Base-by-base conservation (phyloP, 2,888 invertebrate genomes). In the Ernsta delagoae region DNA sequence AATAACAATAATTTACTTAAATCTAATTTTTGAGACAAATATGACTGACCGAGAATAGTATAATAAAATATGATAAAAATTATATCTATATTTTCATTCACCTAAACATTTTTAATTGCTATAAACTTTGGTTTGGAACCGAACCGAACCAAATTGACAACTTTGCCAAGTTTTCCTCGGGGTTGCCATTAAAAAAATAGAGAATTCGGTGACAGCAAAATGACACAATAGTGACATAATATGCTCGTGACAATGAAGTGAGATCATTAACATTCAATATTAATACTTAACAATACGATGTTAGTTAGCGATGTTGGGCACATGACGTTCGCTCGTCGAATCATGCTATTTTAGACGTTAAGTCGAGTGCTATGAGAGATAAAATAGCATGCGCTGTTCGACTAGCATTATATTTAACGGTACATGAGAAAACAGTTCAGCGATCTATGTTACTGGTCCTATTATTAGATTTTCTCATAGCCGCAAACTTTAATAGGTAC, bases 251-350 rank as follows among this genome's bases (percentile, higher is more conserved):
- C 90, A 89, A 86, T 84, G 86, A 83, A 88, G 88, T 93, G 92
- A 93, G 92, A 93, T 93, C 92, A 92, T 87, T 86, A 85, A 85
- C 86, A 89, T 87, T 90, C 88, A 88, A 87, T 85, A 90, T 90
- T 89, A 92, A 92, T 92, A 90, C 92, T 91, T 89, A 89, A 87
- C 83, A 87, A 88, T 87, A 89, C 81, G 82, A 87, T 83, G 78
- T 86, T 87, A 86, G 84, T 87, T 80, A 78, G 79, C 85, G 79
- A 82, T 82, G 82, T 81, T 74, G 73, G 71, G 71, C 59, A 50
- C 59, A 31, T 50, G 36, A 53, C 63, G 56, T 63, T 59, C 45
- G 6, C 6, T 48, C 50, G 4, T 57, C 45, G 31, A 48, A 36
- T 3, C 50, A 64, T 6, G 53, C 63, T 64, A 60, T 63, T 45